Conservation (phyloP, 2,888 invertebrate genomes). For the Iphiclides podalirius region DNA sequence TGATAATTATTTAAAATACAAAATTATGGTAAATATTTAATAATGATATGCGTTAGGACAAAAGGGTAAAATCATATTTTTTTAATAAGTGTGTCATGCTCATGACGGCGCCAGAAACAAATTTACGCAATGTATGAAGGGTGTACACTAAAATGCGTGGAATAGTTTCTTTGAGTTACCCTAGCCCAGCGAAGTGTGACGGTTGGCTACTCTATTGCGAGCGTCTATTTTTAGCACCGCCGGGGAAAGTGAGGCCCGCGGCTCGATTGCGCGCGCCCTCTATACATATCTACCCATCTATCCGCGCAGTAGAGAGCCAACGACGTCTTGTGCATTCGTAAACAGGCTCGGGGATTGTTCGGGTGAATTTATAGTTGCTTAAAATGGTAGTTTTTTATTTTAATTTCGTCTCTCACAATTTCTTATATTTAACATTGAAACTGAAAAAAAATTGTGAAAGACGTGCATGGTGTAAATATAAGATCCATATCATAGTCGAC, state of each 20-base stretch:
- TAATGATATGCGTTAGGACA: background rate
- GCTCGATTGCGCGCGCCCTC: constrained; percentile 60
- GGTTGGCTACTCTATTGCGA: constrained; percentile 54
- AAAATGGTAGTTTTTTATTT: background rate
- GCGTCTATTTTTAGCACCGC: constrained; percentile 74
- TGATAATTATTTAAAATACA: too few relatives aligned
- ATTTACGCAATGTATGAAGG: constrained; percentile 15
- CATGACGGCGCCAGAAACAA: constrained; percentile 7
- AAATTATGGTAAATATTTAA: too few relatives aligned
- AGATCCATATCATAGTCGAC: too few relatives aligned
- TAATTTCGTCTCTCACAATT: background rate
- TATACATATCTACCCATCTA: constrained; percentile 46
- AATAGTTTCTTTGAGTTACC: constrained; percentile 20
- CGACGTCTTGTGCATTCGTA: constrained; percentile 68
- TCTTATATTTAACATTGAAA: too few relatives aligned
- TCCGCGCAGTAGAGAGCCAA: constrained; percentile 42
- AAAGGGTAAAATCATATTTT: background rate
- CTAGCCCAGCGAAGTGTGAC: constrained; percentile 30
- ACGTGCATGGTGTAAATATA: too few relatives aligned
- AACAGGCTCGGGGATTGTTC: constrained; percentile 39
- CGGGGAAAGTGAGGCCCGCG: constrained; percentile 64
- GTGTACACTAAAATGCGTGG: constrained; percentile 7
- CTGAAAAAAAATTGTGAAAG: too few relatives aligned
- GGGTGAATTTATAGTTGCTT: background rate
- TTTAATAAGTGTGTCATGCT: constrained; percentile 2